Conservation (phyloP, 2,888 invertebrate species). For the Polymixis lichenea region DNA sequence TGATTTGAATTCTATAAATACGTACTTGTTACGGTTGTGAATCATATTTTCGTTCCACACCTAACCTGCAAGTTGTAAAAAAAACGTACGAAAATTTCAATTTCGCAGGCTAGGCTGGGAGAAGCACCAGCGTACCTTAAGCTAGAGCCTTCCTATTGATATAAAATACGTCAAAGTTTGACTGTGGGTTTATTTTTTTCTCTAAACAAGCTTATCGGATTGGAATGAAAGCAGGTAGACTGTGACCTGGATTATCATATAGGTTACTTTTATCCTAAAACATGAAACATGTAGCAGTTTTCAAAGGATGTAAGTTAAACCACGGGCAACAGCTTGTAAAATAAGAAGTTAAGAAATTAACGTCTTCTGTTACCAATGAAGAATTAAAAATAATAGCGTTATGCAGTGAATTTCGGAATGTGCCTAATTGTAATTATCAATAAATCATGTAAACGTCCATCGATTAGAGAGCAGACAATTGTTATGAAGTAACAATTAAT, state of each 20-base stretch:
- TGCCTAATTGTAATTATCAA: conserved; percentile 41
- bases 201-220: neutral
- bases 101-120: too few species aligned
- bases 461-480: conserved; percentile 53
- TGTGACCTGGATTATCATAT: neutral
- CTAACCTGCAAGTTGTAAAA: too few species aligned
- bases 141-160: neutral
- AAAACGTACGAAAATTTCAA: too few species aligned
- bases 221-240: too few species aligned
- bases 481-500: conserved; percentile 54
- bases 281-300: neutral
- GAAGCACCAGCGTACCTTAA: too few species aligned
- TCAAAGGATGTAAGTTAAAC: neutral
- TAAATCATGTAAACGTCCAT: conserved; percentile 55
- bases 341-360: conserved; percentile 1
- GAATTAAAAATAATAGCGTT: conserved; percentile 9
- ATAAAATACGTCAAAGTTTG: too few species aligned
- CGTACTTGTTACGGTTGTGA: too few species aligned
- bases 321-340: neutral
- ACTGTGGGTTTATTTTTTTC: too few species aligned
- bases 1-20: too few species aligned
- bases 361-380: neutral
- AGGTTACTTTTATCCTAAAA: neutral
- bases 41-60: too few species aligned
- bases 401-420: conserved; percentile 36